Conservation (phyloP, 2,888 invertebrate species). For the Rhagonycha lutea region DNA sequence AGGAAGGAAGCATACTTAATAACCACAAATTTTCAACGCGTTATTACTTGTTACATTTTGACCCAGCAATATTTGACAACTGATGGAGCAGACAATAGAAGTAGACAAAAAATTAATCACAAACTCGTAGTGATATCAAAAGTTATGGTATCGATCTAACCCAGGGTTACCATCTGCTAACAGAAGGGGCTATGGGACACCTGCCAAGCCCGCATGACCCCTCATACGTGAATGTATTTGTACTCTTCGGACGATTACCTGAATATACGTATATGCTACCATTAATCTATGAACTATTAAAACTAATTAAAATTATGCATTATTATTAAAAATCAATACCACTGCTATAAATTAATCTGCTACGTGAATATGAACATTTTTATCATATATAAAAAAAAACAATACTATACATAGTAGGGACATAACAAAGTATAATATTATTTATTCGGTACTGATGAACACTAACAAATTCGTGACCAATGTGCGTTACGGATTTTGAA, state of each 20-base stretch:
- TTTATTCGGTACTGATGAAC: too few relatives aligned
- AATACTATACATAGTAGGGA: too few relatives aligned
- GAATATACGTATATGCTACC: not conserved
- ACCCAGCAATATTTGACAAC: not conserved
- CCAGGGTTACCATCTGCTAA: conserved; percentile 41
- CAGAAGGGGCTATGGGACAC: conserved; percentile 45
- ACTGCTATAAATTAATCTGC: too few relatives aligned
- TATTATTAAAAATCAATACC: not conserved
- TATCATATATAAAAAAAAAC: too few relatives aligned
- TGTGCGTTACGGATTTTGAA: too few relatives aligned
- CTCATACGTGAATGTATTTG: conserved; percentile 43
- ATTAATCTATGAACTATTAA: not conserved
- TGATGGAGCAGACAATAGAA: not conserved
- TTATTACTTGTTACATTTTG: not conserved
- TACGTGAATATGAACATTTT: too few relatives aligned
- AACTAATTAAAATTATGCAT: not conserved
- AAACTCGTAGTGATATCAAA: conserved; percentile 14
- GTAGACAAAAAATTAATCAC: conserved; percentile 18
- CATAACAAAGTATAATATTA: too few relatives aligned
- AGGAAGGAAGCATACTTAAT: not conserved
- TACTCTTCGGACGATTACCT: conserved; percentile 27
- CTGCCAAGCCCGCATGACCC: conserved; percentile 49
- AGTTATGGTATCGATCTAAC: conserved; percentile 26
- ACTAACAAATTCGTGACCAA: too few relatives aligned
- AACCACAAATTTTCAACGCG: not conserved